A percentile compares a stretch with the other conserved stretches of the same genome.
Evolutionary conservation across 1,140 invertebrate species (phyloP).

Genomic region (Portunus trituberculatus): DNA sequence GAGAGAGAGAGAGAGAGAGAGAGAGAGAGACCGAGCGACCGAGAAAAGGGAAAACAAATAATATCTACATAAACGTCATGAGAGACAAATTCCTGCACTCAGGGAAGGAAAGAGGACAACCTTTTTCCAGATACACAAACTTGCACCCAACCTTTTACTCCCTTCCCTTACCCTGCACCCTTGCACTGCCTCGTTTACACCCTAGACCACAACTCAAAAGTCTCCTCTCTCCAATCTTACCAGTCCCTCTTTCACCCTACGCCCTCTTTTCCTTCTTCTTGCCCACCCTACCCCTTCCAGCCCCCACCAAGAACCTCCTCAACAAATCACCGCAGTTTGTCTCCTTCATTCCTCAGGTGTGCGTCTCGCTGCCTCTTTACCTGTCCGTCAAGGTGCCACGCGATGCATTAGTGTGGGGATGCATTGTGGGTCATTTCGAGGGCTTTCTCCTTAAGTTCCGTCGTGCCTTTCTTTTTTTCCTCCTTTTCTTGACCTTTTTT

Average conservation of each 20-base stretch:
- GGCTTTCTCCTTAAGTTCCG: too few species aligned
- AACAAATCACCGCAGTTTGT: too few species aligned
- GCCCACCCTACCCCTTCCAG: neutral
- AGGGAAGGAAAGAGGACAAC: neutral
- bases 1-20: conserved; percentile 3
- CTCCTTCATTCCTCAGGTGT: too few species aligned
- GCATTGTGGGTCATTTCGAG: too few species aligned
- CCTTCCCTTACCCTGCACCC: neutral
- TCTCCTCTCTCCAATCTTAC: neutral
- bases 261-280: neutral
- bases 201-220: too few species aligned
- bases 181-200: neutral
- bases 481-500: neutral
- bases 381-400: too few species aligned
- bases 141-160: neutral
- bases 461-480: neutral
- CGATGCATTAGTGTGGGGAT: too few species aligned
- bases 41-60: neutral
- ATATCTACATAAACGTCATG: neutral
- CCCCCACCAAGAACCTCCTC: too few species aligned
- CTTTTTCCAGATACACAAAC: neutral
- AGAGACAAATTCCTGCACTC: neutral
- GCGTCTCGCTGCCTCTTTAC: too few species aligned
- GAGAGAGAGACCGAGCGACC: neutral
- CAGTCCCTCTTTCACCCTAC: neutral